Base-by-base conservation (phyloP, 2,797 vertebrate genomes). In the Sandelia bainsii region DNA sequence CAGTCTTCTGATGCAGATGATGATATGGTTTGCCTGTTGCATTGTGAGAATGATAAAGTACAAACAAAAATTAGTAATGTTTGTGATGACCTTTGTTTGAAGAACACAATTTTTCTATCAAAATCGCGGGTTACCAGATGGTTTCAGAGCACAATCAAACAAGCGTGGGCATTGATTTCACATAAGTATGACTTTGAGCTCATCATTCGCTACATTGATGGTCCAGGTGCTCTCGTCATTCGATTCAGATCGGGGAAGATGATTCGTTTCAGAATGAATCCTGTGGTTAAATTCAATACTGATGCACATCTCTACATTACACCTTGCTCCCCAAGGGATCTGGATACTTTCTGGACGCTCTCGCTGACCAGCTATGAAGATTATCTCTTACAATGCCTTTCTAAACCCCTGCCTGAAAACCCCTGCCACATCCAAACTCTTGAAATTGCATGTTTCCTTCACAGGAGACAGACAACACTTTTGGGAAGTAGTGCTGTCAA, bases 111-210 rank as follows among this genome's bases (percentile, higher is more conserved):
- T 0, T 95, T 95, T 81, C 91, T 98, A 48, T 95, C 97, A 62
- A 93, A 93, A 1, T 71, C 92, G 23, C 92, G 92, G 68, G 95
- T 98, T 16, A 93, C 93, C 90, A 95, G 92, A 60, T 98, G 97
- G 97, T 98, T 99, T 87, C 95, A 95, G 79, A 91, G 80, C 0
- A 92, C 91, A 0, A 77, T 97, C 63, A 96, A 93, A 81, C 93
- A 94, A 81, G 96, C 96, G 7, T 98, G 98, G 97, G 92, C 88
- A 25, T 88, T 90, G 72, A 98, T 97, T n/a, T 95, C 96, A 49
- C 97, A 96, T 74, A 98, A 97, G 66, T 98, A 97, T 0, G 95
- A 97, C 53, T 97, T 98, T 17, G 96, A 97, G 79, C 92, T 99
- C 37, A 91, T 85, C 40, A 96, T 96, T 49, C 86, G 84, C 50